phyloP scores from a whole-genome alignment of 2,797 vertebrate genomes.

The Jordanella pulchra region DNA sequence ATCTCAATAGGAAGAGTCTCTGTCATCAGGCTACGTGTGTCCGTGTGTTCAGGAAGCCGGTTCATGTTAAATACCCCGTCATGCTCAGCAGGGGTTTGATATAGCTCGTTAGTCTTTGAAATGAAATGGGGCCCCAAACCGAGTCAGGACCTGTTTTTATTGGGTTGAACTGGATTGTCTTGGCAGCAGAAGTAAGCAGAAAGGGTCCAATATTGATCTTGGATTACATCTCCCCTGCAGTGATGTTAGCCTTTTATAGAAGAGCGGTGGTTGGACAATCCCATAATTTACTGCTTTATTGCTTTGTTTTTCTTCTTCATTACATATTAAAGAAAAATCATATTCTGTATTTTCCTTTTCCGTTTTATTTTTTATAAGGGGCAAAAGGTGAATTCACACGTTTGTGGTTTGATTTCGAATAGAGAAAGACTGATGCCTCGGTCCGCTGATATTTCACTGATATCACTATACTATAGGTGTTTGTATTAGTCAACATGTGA shows the following conservation, averaged over 20 bases:
- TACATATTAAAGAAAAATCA: not conserved
- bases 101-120: conserved; percentile 13
- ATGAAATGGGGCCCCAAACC: conserved; percentile 11
- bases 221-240: conserved; percentile 6
- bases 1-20: conserved; percentile 30
- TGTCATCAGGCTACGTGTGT: conserved; percentile 33
- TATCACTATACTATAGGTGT: too few relatives aligned
- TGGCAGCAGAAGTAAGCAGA: conserved; percentile 22
- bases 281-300: not conserved
- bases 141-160: conserved; percentile 9
- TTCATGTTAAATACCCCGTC: conserved; percentile 21
- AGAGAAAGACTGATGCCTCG: too few relatives aligned
- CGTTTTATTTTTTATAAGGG: not conserved
- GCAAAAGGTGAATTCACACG: too few relatives aligned
- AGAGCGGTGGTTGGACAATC: conserved; percentile 1
- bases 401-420: not conserved
- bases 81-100: conserved; percentile 23
- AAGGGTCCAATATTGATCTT: conserved; percentile 15
- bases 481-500: too few relatives aligned
- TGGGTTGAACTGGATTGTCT: conserved; percentile 2
- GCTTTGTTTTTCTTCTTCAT: not conserved
- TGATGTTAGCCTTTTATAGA: conserved; percentile 12
- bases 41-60: conserved; percentile 22
- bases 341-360: not conserved
- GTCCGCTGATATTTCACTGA: too few relatives aligned